Conservation (phyloP, 1,140 invertebrate genomes). For the Drosophila cardini region DNA sequence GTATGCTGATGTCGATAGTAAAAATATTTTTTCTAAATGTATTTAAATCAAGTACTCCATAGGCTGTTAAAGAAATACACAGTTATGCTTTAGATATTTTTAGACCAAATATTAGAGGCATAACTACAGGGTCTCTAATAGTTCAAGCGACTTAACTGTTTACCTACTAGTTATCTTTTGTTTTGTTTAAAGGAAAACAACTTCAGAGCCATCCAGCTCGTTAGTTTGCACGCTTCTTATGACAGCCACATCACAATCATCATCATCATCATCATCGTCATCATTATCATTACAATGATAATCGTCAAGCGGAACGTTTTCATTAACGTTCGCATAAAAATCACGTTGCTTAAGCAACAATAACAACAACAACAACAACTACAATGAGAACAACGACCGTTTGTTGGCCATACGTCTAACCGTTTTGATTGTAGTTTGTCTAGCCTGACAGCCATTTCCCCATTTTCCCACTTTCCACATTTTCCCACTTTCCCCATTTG, state of each 20-base stretch:
- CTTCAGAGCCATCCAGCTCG: slow-evolving; percentile 14
- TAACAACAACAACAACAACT: slow-evolving; percentile 42
- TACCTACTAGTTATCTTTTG: too few species aligned
- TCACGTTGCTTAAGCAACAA: slow-evolving; percentile 67
- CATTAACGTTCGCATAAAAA: slow-evolving; percentile 73
- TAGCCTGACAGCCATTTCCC: slow-evolving; percentile 23
- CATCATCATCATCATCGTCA: slow-evolving; percentile 20
- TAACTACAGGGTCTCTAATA: too few species aligned
- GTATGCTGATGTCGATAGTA: too few species aligned
- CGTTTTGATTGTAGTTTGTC: slow-evolving; percentile 52
- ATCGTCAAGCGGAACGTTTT: slow-evolving; percentile 52
- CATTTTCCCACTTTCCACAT: background rate
- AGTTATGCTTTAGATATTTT: too few species aligned
- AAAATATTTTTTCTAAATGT: too few species aligned
- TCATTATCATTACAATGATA: slow-evolving; percentile 23
- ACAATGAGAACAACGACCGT: slow-evolving; percentile 27
- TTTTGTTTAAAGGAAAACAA: background rate
- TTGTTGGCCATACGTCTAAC: slow-evolving; percentile 38
- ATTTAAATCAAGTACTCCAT: too few species aligned
- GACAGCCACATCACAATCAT: slow-evolving; percentile 18
- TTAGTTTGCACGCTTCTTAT: slow-evolving; percentile 29
- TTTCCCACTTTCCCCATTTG: background rate
- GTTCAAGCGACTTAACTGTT: too few species aligned
- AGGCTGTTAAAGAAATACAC: too few species aligned
- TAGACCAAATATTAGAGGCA: too few species aligned